Evolutionary conservation across 2,113 vertebrate genomes (phyloP), one percentile per base, ranked within the genome.

Genomic region (Zeus faber): DNA sequence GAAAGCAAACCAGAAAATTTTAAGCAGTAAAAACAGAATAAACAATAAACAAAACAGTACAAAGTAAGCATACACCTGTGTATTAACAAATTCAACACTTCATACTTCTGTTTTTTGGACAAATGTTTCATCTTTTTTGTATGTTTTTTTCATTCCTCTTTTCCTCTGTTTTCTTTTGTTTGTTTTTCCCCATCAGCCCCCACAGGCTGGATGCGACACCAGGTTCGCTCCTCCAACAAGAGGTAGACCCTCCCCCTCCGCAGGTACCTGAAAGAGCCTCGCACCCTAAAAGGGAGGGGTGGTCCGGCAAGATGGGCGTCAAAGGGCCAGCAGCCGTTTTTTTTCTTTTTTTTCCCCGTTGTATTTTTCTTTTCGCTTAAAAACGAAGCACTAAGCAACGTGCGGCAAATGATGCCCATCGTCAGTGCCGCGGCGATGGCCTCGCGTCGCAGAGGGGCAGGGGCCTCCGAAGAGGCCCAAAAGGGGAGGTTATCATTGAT

Each of bases 141-240:
- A n/a, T n/a, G n/a, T n/a, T n/a, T n/a, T n/a, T n/a, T 37, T 4
- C 16, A 16, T 2, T 24, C 22, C 10, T 6, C 59, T 5, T 17
- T 47, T 49, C 14, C 24, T 20, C 25, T 31, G 41, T 33, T 0
- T 48, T 17, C 48, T 10, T 55, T 31, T 45, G 13, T 27, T 20
- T 11, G 24, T 58, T 27, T 23, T 13, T 54, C 49, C 17, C 11
- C 50, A 25, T 54, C 58, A 89, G 85, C 87, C 46, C 85, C 86
- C 20, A 78, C 85, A 9, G 82, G 77, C 4, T 89, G 89, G 89
- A 76, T 77, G 62, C 79, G 86, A 65, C 85, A 89, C 48, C 89
- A 90, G 66, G 83, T 87, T 21, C 72, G 77, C 39, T 68, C 83
- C 6, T 57, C 85, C 16, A 87, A 62, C 72, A 91, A 89, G 71